These are phyloP conservation scores for Empis livida DNA, from an alignment of 2,888 invertebrate species.

Conservation along the genomic window DNA sequence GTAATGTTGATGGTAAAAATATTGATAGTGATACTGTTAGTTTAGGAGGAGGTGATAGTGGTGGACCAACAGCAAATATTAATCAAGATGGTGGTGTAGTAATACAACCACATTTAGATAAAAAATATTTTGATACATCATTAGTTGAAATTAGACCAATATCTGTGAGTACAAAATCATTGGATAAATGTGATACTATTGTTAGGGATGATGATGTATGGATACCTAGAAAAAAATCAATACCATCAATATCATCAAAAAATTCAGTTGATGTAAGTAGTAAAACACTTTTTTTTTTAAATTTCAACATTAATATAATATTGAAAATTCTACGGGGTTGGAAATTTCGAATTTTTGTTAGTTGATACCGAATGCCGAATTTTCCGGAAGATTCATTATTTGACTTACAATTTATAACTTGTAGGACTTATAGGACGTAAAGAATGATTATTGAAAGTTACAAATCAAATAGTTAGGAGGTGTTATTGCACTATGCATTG, in stretches of 20 bases:
- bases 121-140: conserved; percentile 69
- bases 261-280: not conserved
- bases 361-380: too few species aligned
- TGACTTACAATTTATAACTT: too few species aligned
- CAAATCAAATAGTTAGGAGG: too few species aligned
- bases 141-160: conserved; percentile 58
- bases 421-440: too few species aligned
- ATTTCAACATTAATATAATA: too few species aligned
- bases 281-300: too few species aligned
- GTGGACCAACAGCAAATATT: too few species aligned
- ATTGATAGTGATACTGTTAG: conserved; percentile 10
- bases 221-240: conserved; percentile 12
- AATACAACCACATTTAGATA: conserved; percentile 52
- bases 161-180: conserved; percentile 34
- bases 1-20: conserved; percentile 7
- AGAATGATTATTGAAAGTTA: too few species aligned
- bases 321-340: too few species aligned
- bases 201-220: conserved; percentile 13
- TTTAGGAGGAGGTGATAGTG: conserved; percentile 22
- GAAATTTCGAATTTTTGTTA: too few species aligned
- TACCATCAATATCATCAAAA: not conserved
- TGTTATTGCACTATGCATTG: too few species aligned
- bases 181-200: conserved; percentile 18
- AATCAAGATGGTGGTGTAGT: conserved; percentile 14
- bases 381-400: too few species aligned